phyloP scores from a whole-genome alignment of 2,797 vertebrate genomes.

The Acrossocheilus fasciatus region DNA sequence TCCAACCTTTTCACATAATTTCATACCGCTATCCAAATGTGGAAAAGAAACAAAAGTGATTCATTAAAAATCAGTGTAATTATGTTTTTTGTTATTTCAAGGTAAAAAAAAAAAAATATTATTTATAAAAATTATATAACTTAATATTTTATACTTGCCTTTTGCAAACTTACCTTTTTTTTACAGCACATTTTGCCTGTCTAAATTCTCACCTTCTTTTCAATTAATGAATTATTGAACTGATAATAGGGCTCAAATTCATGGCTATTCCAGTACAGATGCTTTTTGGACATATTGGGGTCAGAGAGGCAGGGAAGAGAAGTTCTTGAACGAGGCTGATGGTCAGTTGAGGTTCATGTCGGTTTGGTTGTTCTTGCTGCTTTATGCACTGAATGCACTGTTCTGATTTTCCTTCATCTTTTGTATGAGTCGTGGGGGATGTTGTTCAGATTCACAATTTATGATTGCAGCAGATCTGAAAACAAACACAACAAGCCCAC shows the following conservation, averaged over 20 bases:
- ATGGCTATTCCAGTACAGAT: neutral
- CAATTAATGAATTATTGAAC: neutral
- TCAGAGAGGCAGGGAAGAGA: neutral
- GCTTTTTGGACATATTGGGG: neutral
- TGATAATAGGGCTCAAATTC: neutral
- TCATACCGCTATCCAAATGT: too few species aligned
- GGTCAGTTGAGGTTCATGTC: slow-evolving; percentile 26
- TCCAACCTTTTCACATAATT: too few species aligned
- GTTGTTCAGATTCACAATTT: neutral
- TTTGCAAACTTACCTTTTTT: neutral
- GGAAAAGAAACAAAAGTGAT: too few species aligned
- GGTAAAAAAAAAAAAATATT: too few species aligned
- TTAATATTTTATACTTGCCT: neutral
- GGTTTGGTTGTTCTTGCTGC: neutral
- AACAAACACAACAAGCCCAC: neutral
- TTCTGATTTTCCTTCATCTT: slow-evolving; percentile 11
- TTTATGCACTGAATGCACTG: neutral
- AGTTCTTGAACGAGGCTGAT: neutral
- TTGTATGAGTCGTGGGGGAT: neutral
- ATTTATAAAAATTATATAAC: too few species aligned
- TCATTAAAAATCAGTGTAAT: too few species aligned
- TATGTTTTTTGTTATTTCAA: too few species aligned
- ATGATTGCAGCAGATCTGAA: slow-evolving; percentile 17
- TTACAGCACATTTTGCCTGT: neutral
- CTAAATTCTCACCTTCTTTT: neutral